A percentile compares a stretch with the other conserved stretches of the same genome.
phyloP scores from a whole-genome alignment of 2,888 invertebrate genomes.

The Noctua fimbriata region DNA sequence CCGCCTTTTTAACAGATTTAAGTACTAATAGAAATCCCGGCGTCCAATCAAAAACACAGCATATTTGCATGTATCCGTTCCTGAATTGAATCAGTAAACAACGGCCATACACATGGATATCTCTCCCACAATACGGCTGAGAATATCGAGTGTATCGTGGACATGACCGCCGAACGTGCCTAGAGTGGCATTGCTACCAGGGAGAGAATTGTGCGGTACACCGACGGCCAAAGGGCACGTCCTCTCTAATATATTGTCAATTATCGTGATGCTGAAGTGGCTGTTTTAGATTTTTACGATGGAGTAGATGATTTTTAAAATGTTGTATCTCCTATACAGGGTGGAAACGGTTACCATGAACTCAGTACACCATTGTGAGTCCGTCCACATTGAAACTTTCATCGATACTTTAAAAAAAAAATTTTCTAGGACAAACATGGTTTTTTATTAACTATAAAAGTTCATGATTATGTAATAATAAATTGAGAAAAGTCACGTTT shows the following conservation, averaged over 20 bases:
- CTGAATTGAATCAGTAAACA: conserved; percentile 29
- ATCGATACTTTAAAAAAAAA: too few relatives aligned
- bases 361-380: too few relatives aligned
- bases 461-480: too few relatives aligned
- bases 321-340: too few relatives aligned
- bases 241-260: conserved; percentile 13
- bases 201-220: background rate
- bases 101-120: background rate
- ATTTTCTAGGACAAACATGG: too few relatives aligned
- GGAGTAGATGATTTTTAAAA: background rate
- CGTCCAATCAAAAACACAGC: background rate
- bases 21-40: background rate
- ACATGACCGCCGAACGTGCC: conserved; percentile 40
- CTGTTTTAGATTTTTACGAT: background rate
- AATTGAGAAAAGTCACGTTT: too few relatives aligned
- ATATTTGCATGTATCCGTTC: conserved; percentile 1
- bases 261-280: background rate
- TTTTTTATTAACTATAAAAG: too few relatives aligned
- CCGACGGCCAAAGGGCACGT: too few relatives aligned
- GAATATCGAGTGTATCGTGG: conserved; percentile 20
- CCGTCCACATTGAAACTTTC: too few relatives aligned
- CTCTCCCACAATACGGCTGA: conserved; percentile 14
- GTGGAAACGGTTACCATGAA: too few relatives aligned
- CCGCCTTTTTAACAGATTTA: background rate
- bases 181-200: conserved; percentile 20